These are phyloP conservation scores for Tanytarsus gracilentus DNA, from an alignment of 2,888 invertebrate genomes.

Conservation along the genomic window DNA sequence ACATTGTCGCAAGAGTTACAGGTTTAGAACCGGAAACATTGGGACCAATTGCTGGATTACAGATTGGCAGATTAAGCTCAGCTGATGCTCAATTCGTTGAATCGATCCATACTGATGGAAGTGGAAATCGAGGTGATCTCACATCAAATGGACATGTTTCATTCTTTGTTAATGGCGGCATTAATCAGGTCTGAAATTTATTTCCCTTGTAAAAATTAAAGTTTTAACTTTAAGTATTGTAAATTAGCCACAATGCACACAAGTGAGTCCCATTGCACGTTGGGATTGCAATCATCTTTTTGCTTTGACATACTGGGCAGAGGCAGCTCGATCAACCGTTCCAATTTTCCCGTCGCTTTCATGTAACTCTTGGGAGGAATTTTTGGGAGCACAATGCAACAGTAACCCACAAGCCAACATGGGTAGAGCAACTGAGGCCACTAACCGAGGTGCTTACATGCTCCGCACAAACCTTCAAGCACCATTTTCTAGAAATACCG, in stretches of 20 bases:
- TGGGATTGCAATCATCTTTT: constrained; percentile 13
- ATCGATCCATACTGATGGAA: constrained; percentile 17
- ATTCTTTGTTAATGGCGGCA: constrained; percentile 19
- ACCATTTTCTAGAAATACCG: constrained; percentile 6
- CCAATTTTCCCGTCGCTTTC: constrained; percentile 14
- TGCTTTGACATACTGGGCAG: constrained; percentile 9
- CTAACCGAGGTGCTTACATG: background rate
- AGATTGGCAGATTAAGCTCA: constrained; percentile 3
- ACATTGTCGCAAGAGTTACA: constrained; percentile 6
- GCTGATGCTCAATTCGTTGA: constrained; percentile 14
- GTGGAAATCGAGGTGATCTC: constrained; percentile 7
- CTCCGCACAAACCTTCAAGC: constrained; percentile 12
- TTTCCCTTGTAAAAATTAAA: no score
- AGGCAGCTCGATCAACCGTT: background rate
- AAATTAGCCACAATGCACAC: constrained; percentile 6
- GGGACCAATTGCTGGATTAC: background rate
- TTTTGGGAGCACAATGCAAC: background rate
- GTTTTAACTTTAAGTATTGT: no score
- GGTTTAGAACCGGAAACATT: constrained; percentile 19
- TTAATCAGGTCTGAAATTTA: background rate
- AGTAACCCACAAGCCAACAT: background rate
- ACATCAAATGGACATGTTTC: constrained; percentile 17
- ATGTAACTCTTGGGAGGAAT: constrained; percentile 2
- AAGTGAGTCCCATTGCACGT: background rate
- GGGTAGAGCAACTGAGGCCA: background rate